A percentile compares a stretch with the other conserved stretches of the same genome.
Evolutionary conservation across 2,797 vertebrate species (phyloP).

Genomic region (Brachymystax lenok): DNA sequence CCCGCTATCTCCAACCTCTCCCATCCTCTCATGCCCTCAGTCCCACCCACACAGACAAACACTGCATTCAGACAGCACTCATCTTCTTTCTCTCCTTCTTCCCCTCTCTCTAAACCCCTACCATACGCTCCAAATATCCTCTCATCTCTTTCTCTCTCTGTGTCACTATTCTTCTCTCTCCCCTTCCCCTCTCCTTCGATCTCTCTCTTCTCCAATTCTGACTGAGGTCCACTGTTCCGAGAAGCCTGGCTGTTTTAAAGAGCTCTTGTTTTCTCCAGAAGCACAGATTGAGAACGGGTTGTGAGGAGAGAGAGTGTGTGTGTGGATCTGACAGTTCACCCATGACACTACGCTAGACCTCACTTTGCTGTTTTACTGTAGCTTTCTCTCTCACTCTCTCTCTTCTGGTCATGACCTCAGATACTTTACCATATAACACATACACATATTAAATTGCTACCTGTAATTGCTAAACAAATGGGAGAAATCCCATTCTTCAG

Average conservation of each 20-base stretch:
- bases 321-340: background rate
- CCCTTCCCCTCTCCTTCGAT: constrained; percentile 5
- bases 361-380: background rate
- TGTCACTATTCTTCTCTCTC: constrained; percentile 7
- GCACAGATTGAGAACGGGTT: background rate
- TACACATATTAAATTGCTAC: background rate
- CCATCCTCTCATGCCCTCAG: constrained; percentile 23
- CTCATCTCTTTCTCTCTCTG: background rate
- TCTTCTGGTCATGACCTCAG: background rate
- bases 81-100: constrained; percentile 3
- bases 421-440: background rate
- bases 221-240: constrained; percentile 7
- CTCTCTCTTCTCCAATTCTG: background rate
- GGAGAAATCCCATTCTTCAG: background rate
- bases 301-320: background rate
- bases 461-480: background rate
- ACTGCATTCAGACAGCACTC: constrained; percentile 22
- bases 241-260: background rate
- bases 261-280: constrained; percentile 10
- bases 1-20: constrained; percentile 3
- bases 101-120: constrained; percentile 6
- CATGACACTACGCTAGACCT: background rate
- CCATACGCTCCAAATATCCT: constrained; percentile 7
- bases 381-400: background rate
- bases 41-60: constrained; percentile 34